Conservation (phyloP, 1,140 invertebrate species). For the Drosophila kikkawai region DNA sequence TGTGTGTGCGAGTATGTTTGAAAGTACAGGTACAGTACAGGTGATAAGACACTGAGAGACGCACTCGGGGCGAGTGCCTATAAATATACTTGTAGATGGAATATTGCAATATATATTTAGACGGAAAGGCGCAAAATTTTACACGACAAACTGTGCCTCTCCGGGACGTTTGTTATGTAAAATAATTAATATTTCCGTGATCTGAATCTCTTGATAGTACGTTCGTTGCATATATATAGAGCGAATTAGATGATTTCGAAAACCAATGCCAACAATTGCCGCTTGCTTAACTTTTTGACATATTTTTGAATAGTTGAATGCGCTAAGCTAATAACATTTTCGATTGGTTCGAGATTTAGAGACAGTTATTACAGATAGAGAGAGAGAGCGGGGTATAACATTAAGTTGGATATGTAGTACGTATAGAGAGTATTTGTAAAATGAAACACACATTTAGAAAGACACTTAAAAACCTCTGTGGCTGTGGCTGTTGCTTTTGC, state of each 20-base stretch:
- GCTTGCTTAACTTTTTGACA: constrained; percentile 72
- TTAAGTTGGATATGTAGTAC: constrained; percentile 54
- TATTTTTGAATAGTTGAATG: constrained; percentile 78
- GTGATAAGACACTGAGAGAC: constrained; percentile 41
- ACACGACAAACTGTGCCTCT: constrained; percentile 33
- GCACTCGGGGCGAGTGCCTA: constrained; percentile 17
- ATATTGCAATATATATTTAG: constrained; percentile 31
- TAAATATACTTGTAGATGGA: constrained; percentile 14
- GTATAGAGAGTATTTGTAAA: constrained; percentile 59
- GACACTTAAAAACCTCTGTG: constrained; percentile 57
- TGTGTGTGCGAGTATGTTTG: constrained; percentile 38
- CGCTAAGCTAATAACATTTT: constrained; percentile 63
- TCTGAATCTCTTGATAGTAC: constrained; percentile 31
- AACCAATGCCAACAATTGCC: constrained; percentile 81
- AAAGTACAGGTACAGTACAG: constrained; percentile 39
- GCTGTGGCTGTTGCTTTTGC: constrained; percentile 11
- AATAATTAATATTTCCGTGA: constrained; percentile 60
- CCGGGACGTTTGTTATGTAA: constrained; percentile 46
- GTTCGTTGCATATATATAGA: constrained; percentile 12
- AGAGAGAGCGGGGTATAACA: constrained; percentile 38
- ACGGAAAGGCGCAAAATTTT: constrained; percentile 65
- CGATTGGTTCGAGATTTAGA: constrained; percentile 37
- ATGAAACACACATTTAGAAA: constrained; percentile 73
- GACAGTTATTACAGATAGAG: constrained; percentile 42
- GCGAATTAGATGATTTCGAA: constrained; percentile 68